Base-by-base conservation (phyloP, 2,797 vertebrate species). In the Xyrichtys novacula region DNA sequence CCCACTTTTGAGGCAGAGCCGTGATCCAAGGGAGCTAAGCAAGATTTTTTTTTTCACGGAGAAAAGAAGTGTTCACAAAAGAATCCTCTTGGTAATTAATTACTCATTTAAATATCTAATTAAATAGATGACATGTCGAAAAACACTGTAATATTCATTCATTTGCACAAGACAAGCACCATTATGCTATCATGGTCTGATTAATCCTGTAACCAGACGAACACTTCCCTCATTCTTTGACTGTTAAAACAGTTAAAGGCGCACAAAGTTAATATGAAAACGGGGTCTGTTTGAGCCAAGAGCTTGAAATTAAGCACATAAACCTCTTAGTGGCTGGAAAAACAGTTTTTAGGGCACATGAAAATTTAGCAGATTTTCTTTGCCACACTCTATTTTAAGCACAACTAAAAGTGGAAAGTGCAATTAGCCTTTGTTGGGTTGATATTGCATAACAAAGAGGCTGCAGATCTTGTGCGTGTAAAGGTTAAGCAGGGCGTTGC, bases 381-480 rank as follows among this genome's bases (percentile, higher is more conserved):
- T 36, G 20, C 23, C 62, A 20, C n/a, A 25, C 5, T 74, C 48
- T 66, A 67, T 83, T 73, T 81, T 61, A 47, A 55, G 75, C 56
- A 23, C 17, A 55, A 49, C 32, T 40, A 23, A 20, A 52, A 57
- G 55, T 54, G 31, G 63, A 65, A 63, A 34, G 67, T 76, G 62
- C 77, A 79, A 65, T 74, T 62, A 76, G 55, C 46, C 65, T 66
- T 54, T 60, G 47, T 65, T 76, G 71, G 50, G 67, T 19, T 71
- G 57, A 42, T 32, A 39, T 62, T 80, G 60, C 68, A 66, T 60
- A 78, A 78, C 58, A 38, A 74, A 28, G 74, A 62, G 11, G 20
- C 57, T 67, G 60, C 43, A 50, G 57, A 61, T n/a, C 25, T 38
- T 32, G 47, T 20, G 49, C 31, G 2, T 65, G 32, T 20, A 19